Evolutionary conservation across 1,140 invertebrate genomes (phyloP).

Genomic region (Dinoponera quadriceps): DNA sequence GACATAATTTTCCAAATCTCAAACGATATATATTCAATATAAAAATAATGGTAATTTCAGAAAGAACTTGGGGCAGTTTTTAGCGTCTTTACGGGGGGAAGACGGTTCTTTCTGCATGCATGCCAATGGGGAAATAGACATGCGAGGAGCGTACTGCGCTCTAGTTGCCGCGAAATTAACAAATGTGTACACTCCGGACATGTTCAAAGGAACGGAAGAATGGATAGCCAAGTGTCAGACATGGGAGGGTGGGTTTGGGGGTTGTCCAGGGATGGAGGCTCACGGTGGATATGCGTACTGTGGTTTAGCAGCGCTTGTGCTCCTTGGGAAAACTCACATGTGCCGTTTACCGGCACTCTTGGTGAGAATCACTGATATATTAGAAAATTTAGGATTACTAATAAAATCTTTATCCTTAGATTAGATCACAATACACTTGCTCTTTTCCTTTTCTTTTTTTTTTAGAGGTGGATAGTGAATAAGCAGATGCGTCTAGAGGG

Average conservation of each 20-base stretch:
- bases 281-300: conserved; percentile 99
- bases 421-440: conserved; percentile 33
- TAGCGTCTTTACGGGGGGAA: conserved; percentile 91
- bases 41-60: conserved; percentile 81
- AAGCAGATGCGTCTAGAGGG: conserved; percentile 96
- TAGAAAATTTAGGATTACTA: neutral
- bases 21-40: neutral
- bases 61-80: conserved; percentile 90
- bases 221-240: conserved; percentile 98
- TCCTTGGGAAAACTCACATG: conserved; percentile 92
- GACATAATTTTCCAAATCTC: conserved; percentile 3
- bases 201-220: conserved; percentile 94
- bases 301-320: conserved; percentile 94
- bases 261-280: conserved; percentile 97
- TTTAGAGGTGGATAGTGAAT: conserved; percentile 93
- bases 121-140: conserved; percentile 97
- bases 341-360: conserved; percentile 93
- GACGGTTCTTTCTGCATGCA: conserved; percentile 97
- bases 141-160: conserved; percentile 98
- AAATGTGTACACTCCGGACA: conserved; percentile 91
- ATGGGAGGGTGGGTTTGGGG: conserved; percentile 99
- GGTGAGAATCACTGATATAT: conserved; percentile 83
- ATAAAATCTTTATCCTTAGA: neutral
- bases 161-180: conserved; percentile 94
- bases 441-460: conserved; percentile 59